Conservation (phyloP, 2,797 vertebrate genomes). For the Amazonetta brasiliensis region DNA sequence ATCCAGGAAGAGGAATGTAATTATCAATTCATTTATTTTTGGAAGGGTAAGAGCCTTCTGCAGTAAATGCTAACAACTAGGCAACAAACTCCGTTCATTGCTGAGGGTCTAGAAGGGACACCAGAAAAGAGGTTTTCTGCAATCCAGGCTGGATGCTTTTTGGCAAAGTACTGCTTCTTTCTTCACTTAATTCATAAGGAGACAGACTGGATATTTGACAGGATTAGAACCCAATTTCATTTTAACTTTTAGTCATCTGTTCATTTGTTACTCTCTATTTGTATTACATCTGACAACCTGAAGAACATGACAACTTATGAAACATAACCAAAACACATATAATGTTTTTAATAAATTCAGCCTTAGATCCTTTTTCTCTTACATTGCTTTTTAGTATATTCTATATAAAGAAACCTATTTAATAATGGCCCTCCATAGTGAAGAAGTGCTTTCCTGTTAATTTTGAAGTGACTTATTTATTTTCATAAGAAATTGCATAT, state of each 20-base stretch:
- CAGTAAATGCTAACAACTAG: background rate
- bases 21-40: background rate
- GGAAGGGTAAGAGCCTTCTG: background rate
- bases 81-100: background rate
- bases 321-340: background rate
- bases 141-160: background rate
- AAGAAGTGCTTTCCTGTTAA: background rate
- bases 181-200: background rate
- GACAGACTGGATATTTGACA: background rate
- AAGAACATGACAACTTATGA: background rate
- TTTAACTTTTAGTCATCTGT: background rate
- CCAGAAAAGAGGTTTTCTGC: background rate
- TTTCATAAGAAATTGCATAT: constrained; percentile 4
- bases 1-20: background rate
- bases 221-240: background rate
- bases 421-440: background rate
- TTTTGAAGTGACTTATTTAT: background rate
- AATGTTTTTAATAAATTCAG: background rate
- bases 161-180: background rate
- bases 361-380: background rate
- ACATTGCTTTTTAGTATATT: background rate
- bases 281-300: background rate
- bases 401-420: background rate
- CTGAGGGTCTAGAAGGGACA: background rate
- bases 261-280: background rate